A percentile compares a stretch with the other conserved stretches of the same genome.
Evolutionary conservation across 2,113 vertebrate species (phyloP).

Genomic region (Oryzias celebensis): DNA sequence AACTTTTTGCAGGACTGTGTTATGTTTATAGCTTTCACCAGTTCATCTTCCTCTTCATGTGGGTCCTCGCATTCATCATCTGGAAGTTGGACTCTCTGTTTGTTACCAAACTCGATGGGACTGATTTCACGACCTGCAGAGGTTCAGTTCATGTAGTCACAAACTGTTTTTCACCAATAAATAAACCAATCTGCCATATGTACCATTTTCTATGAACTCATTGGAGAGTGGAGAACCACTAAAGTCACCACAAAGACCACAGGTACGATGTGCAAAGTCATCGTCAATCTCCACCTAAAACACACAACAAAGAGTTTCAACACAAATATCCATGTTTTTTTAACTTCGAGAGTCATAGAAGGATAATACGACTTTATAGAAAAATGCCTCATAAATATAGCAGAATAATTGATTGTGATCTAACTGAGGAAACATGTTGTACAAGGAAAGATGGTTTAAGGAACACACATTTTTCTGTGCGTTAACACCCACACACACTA

Average conservation of each 20-base stretch:
- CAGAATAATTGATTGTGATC: too few species aligned
- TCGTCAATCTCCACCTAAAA: constrained; percentile 86
- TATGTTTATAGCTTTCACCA: constrained; percentile 4
- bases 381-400: not conserved
- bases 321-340: not conserved
- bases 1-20: constrained; percentile 59
- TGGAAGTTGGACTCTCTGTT: constrained; percentile 83
- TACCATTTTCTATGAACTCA: constrained; percentile 85
- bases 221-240: constrained; percentile 81
- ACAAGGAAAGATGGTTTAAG: too few species aligned
- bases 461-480: too few species aligned
- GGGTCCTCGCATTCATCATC: constrained; percentile 81
- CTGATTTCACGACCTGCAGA: constrained; percentile 66
- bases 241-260: constrained; percentile 94
- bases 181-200: constrained; percentile 15
- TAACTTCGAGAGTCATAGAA: not conserved
- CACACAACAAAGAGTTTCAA: not conserved
- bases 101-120: constrained; percentile 85
- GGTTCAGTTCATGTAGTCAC: constrained; percentile 3
- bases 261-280: constrained; percentile 84
- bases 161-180: not conserved
- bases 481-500: too few species aligned
- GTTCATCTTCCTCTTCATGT: constrained; percentile 58
- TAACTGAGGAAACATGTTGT: too few species aligned
- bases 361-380: not conserved